Base-by-base conservation (phyloP, 2,797 vertebrate species). In the Artibeus lituratus region DNA sequence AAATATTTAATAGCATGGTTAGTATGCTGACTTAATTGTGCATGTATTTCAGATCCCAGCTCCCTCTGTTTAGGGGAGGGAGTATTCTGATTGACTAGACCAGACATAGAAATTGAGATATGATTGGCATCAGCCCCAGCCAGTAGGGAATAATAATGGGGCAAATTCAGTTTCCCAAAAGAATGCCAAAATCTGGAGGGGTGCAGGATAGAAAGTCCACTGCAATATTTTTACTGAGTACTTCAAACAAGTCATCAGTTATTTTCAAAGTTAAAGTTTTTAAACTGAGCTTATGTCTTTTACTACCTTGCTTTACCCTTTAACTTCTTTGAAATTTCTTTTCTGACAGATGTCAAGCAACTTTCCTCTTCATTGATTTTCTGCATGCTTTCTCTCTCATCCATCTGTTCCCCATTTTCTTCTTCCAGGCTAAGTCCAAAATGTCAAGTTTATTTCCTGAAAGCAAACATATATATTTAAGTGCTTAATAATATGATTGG, bases 221-320 rank as follows among this genome's bases (percentile, higher is more conserved):
- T 35, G 3, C 0, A 2, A 16, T 39, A 65, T 57, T 93, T 93
- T 93, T 74, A 82, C 65, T 37, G n/a, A 44, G n/a, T 67, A 90
- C 55, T 86, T 69, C 47, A 65, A 80, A 94, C 65, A 91, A 19
- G 16, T 96, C 78, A 67, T 88, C 91, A 96, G 77, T 95, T 12
- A 44, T 92, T 69, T 94, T 89, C 12, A 35, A 57, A 90, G 86
- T 95, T 87, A 51, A 51, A 90, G 90, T 87, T 49, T 35, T 21
- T 88, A 87, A 96, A 76, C 55, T 92, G 57, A 19, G 2, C 11
- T 77, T 39, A 91, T 11, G 92, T 12, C 59, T 44, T 89, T 89
- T 98, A 92, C 70, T 85, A 35, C 37, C 93, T 97, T 87, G 42
- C 67, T 96, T 85, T 49, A 87, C 95, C 97, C 94, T 44, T 26